phyloP scores from a whole-genome alignment of 2,888 invertebrate genomes.

The Cepaea hortensis region DNA sequence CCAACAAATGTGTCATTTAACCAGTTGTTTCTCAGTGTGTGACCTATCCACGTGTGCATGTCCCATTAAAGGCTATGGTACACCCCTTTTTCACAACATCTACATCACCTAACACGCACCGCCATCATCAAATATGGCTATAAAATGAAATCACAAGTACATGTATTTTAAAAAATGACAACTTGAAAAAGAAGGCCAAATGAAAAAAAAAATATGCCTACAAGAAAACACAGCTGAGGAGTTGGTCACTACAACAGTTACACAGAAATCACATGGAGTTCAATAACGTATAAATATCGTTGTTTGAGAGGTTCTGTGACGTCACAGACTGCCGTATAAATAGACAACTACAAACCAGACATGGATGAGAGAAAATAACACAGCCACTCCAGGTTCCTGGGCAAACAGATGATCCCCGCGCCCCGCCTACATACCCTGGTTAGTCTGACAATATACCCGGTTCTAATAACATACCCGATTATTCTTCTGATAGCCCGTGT shows the following conservation, averaged over 20 bases:
- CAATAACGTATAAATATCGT: constrained; percentile 31
- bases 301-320: constrained; percentile 17
- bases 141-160: neutral
- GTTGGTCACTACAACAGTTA: neutral
- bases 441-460: too few relatives aligned
- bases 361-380: neutral
- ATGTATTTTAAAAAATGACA: neutral
- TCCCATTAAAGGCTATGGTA: too few relatives aligned
- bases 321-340: neutral
- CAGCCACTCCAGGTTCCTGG: neutral
- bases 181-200: neutral
- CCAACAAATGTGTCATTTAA: too few relatives aligned
- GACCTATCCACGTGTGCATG: too few relatives aligned
- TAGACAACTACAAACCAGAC: constrained; percentile 3
- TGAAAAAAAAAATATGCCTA: neutral
- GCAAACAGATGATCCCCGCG: neutral
- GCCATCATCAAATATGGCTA: neutral
- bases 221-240: neutral
- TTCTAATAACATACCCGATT: too few relatives aligned
- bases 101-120: too few relatives aligned
- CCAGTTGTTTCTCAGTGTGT: too few relatives aligned
- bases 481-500: too few relatives aligned
- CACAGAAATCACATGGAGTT: neutral
- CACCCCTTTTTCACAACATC: too few relatives aligned
- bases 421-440: too few relatives aligned